Evolutionary conservation across 1,140 invertebrate species (phyloP), one percentile per base, ranked within the genome.

Genomic region (Lysiphlebus fabarum): DNA sequence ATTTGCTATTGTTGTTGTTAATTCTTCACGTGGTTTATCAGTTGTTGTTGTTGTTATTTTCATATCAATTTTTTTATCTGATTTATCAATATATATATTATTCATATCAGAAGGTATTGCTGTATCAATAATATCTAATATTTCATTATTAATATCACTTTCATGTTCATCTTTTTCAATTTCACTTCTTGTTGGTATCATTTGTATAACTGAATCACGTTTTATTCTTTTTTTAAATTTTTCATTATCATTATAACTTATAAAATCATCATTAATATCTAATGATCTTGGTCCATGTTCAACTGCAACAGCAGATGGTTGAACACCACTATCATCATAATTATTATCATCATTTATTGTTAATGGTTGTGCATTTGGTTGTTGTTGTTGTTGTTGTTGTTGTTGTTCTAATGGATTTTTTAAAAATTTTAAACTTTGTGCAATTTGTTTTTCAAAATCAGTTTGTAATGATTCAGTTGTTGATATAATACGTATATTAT

Each of bases 261-360:
- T 61, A 26, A 59, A 65, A 4, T 72, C 41, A 62, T 58, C 48
- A n/a, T n/a, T n/a, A 4, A 44, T 42, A 14, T 73, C 78, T 5
- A 82, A 33, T 10, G 71, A 73, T 48, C 82, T 75, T 5, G 81
- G 82, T 0, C 82, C 81, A 58, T 82, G 82, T 62, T 83, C 82
- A 5, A 81, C 73, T 0, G 75, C 75, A 0, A 81, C 72, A 0
- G 75, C 72, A 5, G 73, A 67, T 0, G 78, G 76, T 6, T 68
- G 66, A 10, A 75, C 74, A 53, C 66, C 70, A 9, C 72, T 63
- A 7, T 78, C 72, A 5, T 77, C 70, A 38, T 75, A 75, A 2
- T 59, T 36, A 8, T 51, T 62, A 38, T 70, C 68, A 1, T 71
- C 68, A 6, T 62, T 49, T 8, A 56, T 42, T 49, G 67, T 70